Evolutionary conservation across 2,113 vertebrate species (phyloP).

Genomic region (Notothenia rossii): DNA sequence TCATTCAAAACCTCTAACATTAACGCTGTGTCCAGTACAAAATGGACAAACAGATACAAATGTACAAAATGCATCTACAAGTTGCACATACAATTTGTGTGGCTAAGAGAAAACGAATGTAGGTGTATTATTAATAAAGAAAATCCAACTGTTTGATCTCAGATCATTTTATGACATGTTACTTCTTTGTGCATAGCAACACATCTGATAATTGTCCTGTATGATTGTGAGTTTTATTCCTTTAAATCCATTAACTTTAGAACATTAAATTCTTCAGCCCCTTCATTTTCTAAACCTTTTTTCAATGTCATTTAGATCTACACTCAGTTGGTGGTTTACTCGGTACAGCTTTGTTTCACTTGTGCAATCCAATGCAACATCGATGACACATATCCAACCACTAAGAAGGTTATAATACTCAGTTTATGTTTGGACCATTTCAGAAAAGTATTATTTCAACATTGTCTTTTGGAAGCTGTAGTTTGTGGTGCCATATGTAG

Average conservation of each 20-base stretch:
- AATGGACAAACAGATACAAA: not conserved
- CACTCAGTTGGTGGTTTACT: not conserved
- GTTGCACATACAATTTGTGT: not conserved
- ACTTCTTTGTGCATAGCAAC: not conserved
- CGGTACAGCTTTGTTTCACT: not conserved
- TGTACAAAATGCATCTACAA: not conserved
- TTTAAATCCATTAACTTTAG: not conserved
- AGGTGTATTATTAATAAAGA: not conserved
- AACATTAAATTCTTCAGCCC: not conserved
- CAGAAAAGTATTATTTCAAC: not conserved
- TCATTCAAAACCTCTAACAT: not conserved
- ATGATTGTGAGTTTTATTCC: not conserved
- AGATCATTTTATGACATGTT: not conserved
- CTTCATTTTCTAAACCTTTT: not conserved
- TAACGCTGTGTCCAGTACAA: not conserved
- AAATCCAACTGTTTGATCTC: not conserved
- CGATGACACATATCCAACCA: not conserved
- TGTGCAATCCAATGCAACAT: not conserved
- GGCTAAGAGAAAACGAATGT: not conserved
- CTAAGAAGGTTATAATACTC: not conserved
- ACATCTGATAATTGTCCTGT: not conserved
- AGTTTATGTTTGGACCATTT: not conserved
- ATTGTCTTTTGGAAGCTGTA: not conserved
- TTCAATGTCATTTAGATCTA: not conserved
- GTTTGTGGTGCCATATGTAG: not conserved